phyloP scores from a whole-genome alignment of 2,113 vertebrate genomes.

The Leptocoma aspasia region DNA sequence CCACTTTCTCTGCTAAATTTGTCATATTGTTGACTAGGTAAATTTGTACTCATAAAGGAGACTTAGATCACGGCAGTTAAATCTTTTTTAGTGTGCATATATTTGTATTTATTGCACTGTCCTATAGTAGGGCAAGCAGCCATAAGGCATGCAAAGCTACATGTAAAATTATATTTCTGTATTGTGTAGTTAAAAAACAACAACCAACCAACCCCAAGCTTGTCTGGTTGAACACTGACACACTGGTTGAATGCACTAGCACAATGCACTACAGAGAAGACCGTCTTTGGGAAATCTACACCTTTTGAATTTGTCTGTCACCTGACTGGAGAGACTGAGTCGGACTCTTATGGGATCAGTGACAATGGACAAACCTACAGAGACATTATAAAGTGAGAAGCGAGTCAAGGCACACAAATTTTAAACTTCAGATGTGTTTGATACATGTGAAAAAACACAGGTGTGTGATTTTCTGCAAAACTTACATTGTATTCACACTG shows the following conservation, averaged over 20 bases:
- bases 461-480: conserved; percentile 33
- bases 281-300: conserved; percentile 35
- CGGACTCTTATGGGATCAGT: background rate
- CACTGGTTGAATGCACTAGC: conserved; percentile 54
- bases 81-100: conserved; percentile 64
- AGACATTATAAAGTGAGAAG: conserved; percentile 7
- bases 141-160: conserved; percentile 46
- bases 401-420: conserved; percentile 2
- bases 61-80: conserved; percentile 55
- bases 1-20: conserved; percentile 59
- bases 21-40: conserved; percentile 63
- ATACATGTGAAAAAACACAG: background rate
- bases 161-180: conserved; percentile 61
- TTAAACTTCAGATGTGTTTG: conserved; percentile 9
- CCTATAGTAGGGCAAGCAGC: conserved; percentile 61
- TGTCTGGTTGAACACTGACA: conserved; percentile 48
- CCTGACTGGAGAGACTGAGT: conserved; percentile 34
- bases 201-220: background rate
- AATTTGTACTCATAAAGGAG: conserved; percentile 60
- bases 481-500: conserved; percentile 16
- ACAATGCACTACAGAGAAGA: conserved; percentile 63
- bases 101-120: conserved; percentile 72
- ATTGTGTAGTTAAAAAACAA: conserved; percentile 44
- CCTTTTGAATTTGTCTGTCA: conserved; percentile 33
- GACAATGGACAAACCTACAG: conserved; percentile 2